Percentiles rank a stretch among this genome's conserved stretches.
These are phyloP conservation scores for Chlorops oryzae DNA, from an alignment of 1,140 invertebrate genomes.

Conservation along the genomic window DNA sequence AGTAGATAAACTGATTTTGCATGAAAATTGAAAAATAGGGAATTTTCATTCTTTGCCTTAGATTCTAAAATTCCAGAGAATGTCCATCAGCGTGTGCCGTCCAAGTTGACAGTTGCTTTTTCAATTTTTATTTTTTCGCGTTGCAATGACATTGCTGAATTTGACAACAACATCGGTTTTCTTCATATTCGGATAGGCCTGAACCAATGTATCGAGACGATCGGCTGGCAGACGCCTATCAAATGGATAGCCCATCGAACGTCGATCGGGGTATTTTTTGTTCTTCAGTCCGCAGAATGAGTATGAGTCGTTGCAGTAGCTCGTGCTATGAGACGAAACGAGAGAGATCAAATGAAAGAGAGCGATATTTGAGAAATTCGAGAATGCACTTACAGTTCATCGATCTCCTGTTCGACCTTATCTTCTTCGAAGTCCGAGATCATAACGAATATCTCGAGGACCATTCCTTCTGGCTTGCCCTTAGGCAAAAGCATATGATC, in stretches of 20 bases:
- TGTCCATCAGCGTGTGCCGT: too few relatives aligned
- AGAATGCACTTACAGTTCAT: conserved; percentile 25
- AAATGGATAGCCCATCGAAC: conserved; percentile 67
- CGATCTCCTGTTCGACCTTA: conserved; percentile 57
- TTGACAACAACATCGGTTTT: conserved; percentile 52
- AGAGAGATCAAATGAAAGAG: too few relatives aligned
- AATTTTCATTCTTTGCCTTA: too few relatives aligned
- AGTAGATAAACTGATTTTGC: too few relatives aligned
- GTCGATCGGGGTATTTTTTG: conserved; percentile 59
- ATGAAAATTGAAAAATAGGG: too few relatives aligned
- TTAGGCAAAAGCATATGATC: conserved; percentile 52
- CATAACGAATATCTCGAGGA: conserved; percentile 50
- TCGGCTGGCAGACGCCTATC: conserved; percentile 55
- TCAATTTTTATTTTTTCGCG: too few relatives aligned
- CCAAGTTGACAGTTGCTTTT: too few relatives aligned
- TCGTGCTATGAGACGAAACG: too few relatives aligned
- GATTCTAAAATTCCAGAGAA: too few relatives aligned
- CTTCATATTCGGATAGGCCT: conserved; percentile 52
- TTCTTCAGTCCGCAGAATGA: conserved; percentile 65
- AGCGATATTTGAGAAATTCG: too few relatives aligned
- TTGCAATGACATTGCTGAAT: conserved; percentile 29
- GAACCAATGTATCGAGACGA: conserved; percentile 53
- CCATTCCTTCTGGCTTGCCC: conserved; percentile 46
- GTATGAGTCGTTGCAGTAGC: conserved; percentile 59
- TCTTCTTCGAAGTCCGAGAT: conserved; percentile 49